A percentile compares a stretch with the other conserved stretches of the same genome.
Evolutionary conservation across 1,140 invertebrate species (phyloP).

Genomic region (Hormaphis cornu): DNA sequence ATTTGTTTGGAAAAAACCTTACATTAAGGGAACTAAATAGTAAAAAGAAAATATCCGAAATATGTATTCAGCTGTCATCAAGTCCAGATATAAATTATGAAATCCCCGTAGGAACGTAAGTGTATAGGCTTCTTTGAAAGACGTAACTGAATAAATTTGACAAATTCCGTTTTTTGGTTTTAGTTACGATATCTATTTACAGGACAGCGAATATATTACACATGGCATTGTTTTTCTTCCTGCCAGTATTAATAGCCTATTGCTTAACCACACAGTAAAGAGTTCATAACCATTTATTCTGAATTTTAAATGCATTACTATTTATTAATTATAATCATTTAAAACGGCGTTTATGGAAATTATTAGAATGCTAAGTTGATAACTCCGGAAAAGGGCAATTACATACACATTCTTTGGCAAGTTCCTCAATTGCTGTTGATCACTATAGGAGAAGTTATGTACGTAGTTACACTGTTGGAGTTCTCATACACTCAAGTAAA

Average conservation of each 20-base stretch:
- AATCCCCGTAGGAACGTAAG: background rate
- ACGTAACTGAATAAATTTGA: too few relatives aligned
- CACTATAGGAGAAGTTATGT: background rate
- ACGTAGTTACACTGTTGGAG: background rate
- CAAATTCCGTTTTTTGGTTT: too few relatives aligned
- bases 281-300: too few relatives aligned
- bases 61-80: background rate
- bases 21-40: background rate
- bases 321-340: background rate
- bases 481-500: conserved; percentile 10
- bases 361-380: background rate
- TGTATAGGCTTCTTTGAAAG: too few relatives aligned
- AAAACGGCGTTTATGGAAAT: background rate
- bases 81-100: background rate
- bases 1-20: background rate
- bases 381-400: conserved; percentile 38
- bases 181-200: background rate
- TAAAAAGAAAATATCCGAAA: background rate
- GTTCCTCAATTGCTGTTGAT: background rate
- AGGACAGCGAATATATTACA: background rate
- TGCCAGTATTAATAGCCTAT: background rate
- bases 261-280: background rate
- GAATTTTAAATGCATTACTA: too few relatives aligned
- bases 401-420: conserved; percentile 11
- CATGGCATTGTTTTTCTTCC: background rate